phyloP scores from a whole-genome alignment of 2,888 invertebrate genomes.

The Buathra laborator region DNA sequence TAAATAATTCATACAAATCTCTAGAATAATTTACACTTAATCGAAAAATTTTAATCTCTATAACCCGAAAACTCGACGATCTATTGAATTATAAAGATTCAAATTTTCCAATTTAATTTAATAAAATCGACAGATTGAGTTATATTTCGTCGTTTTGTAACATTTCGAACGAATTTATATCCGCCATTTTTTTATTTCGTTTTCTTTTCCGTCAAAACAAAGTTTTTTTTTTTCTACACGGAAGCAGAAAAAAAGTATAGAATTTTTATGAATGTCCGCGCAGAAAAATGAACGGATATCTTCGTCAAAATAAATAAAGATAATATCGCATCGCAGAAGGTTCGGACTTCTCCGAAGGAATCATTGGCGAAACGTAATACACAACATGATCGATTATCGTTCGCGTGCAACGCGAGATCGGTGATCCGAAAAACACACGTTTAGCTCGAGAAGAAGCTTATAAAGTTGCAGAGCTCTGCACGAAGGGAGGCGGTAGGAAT shows the following conservation, averaged over 20 bases:
- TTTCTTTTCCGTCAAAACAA: too few relatives aligned
- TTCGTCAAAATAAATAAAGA: neutral
- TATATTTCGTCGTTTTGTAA: too few relatives aligned
- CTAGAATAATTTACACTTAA: too few relatives aligned
- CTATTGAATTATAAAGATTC: too few relatives aligned
- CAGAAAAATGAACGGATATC: neutral
- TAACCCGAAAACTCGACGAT: too few relatives aligned
- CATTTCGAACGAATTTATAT: too few relatives aligned
- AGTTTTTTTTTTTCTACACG: neutral
- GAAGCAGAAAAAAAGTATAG: neutral
- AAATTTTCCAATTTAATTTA: too few relatives aligned
- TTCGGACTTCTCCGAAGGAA: neutral
- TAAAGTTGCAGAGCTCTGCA: constrained; percentile 59
- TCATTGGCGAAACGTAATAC: neutral
- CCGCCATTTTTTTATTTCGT: too few relatives aligned
- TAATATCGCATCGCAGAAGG: neutral
- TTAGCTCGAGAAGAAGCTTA: constrained; percentile 38
- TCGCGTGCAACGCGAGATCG: neutral
- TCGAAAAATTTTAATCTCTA: too few relatives aligned
- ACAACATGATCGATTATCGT: neutral
- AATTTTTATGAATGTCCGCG: neutral
- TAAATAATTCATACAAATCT: too few relatives aligned
- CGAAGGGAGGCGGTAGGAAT: constrained; percentile 57
- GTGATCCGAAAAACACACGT: neutral
- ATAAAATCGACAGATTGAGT: neutral